phyloP scores from a whole-genome alignment of 2,797 vertebrate species.

The Protonibea diacanthus region DNA sequence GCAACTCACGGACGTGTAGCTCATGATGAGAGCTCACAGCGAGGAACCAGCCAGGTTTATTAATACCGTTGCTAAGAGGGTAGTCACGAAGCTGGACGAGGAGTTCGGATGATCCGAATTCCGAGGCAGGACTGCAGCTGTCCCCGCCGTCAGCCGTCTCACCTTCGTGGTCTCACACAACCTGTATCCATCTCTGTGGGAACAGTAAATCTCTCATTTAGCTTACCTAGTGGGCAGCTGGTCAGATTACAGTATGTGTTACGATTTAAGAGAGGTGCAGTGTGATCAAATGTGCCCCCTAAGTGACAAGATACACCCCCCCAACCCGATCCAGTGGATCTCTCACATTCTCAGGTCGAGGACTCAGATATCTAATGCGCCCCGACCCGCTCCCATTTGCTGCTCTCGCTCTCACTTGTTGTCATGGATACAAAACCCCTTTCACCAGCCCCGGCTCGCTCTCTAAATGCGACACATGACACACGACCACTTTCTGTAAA shows the following conservation, averaged over 20 bases:
- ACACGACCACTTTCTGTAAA: constrained; percentile 52
- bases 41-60: constrained; percentile 53
- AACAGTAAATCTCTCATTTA: constrained; percentile 41
- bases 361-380: constrained; percentile 52
- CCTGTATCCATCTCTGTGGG: constrained; percentile 32
- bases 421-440: constrained; percentile 78
- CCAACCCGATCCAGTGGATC: constrained; percentile 40
- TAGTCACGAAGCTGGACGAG: constrained; percentile 42
- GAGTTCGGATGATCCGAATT: constrained; percentile 38
- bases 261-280: constrained; percentile 31
- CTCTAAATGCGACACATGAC: constrained; percentile 62
- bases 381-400: constrained; percentile 54
- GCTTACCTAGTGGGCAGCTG: constrained; percentile 35
- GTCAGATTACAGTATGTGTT: constrained; percentile 50
- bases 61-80: constrained; percentile 54
- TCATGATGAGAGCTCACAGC: constrained; percentile 39
- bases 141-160: constrained; percentile 37
- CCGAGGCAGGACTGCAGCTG: constrained; percentile 60
- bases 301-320: constrained; percentile 52
- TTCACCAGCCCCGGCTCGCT: constrained; percentile 35
- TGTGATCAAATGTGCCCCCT: constrained; percentile 36
- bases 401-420: constrained; percentile 67
- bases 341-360: constrained; percentile 47
- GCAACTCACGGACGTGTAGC: constrained; percentile 24
- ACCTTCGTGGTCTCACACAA: constrained; percentile 16